Conservation (phyloP, 1,140 invertebrate genomes). For the Bombus pyrosoma region DNA sequence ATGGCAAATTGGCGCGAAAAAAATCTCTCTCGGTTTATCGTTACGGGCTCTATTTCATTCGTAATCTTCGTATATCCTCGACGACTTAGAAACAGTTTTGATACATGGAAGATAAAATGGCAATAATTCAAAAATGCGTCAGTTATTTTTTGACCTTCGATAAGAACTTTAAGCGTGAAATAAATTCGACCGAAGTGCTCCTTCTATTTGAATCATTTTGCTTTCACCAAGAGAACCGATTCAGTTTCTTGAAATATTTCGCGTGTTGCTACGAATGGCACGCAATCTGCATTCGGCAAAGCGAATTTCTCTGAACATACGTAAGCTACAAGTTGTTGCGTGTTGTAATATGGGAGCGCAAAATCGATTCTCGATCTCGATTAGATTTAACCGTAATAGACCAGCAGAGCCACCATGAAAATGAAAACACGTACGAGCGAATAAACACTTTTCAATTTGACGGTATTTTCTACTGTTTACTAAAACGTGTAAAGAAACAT, state of each 20-base stretch:
- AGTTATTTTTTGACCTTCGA: neutral
- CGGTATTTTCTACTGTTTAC: neutral
- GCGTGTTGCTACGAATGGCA: constrained; percentile 1
- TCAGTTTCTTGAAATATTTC: constrained; percentile 23
- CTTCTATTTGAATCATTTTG: constrained; percentile 6
- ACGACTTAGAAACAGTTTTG: too few relatives aligned
- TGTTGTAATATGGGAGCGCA: neutral
- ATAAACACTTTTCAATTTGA: too few relatives aligned
- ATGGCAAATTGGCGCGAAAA: constrained; percentile 62
- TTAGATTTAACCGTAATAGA: neutral
- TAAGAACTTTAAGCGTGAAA: neutral
- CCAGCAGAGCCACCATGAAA: neutral
- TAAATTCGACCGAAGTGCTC: neutral
- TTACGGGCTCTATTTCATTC: too few relatives aligned
- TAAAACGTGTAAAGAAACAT: neutral
- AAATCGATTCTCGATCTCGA: constrained; percentile 27
- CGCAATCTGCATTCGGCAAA: constrained; percentile 25
- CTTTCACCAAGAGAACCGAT: constrained; percentile 24
- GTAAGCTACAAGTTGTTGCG: constrained; percentile 16
- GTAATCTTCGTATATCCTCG: neutral
- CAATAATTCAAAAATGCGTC: neutral
- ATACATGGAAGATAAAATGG: neutral
- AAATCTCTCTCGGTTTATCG: constrained; percentile 18
- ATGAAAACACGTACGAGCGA: neutral
- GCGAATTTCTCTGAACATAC: constrained; percentile 18